Evolutionary conservation across 2,113 vertebrate genomes (phyloP), one percentile per base, ranked within the genome.

Genomic region (Illadopsis cleaveri): DNA sequence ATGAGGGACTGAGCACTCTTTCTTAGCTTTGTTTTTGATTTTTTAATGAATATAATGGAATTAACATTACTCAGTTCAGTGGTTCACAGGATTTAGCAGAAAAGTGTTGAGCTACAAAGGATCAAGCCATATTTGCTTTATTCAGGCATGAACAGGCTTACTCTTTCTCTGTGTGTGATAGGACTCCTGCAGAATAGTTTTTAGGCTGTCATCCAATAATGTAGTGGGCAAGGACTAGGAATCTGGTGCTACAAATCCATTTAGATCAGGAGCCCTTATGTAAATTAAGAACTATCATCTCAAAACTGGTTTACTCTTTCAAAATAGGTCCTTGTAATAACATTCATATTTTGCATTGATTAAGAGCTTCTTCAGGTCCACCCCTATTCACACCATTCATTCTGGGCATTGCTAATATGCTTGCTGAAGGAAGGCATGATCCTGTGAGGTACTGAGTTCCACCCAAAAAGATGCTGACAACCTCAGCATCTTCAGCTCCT

Each of bases 11-110:
- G 53, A 89, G 50, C 69, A 62, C 27, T 57, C 54, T 89, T 84
- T 86, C 93, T 89, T 87, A 84, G 77, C 81, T 85, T 92, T 89
- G 85, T 66, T 89, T 84, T 73, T 64, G 1, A 71, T 91, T 93
- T 93, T 96, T 84, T 51, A 93, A 95, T 95, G 12, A 87, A 70
- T 86, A 57, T 77, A 90, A 87, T 93, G 75, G 38, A 93, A 94
- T 87, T 80, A 96, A 72, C 38, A 83, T 94, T 90, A 82, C 35
- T 80, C 75, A 90, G 90, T 94, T 94, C 90, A 95, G 54, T 90
- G 87, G 66, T 87, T 91, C 82, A 85, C 79, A 82, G 84, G 60
- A 93, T 21, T 45, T 85, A 88, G 56, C 82, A 90, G 71, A 91
- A 89, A 93, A 91, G 75, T 90, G 73, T 88, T 91, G 89, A 85